Evolutionary conservation across 2,888 invertebrate genomes (phyloP).

Genomic region (Perdita meconis): DNA sequence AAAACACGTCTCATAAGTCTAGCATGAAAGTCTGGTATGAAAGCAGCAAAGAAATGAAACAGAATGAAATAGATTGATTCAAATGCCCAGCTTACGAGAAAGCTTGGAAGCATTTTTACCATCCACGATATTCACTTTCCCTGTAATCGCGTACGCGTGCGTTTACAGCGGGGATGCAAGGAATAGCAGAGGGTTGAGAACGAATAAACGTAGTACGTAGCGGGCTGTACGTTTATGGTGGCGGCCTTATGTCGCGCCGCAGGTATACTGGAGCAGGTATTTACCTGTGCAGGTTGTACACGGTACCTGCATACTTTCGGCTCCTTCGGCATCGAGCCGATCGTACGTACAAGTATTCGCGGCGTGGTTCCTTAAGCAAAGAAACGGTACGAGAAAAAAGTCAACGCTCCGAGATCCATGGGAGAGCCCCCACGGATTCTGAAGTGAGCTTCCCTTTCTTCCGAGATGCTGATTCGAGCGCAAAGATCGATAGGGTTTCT

Average conservation of each 20-base stretch:
- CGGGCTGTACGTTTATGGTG: conserved; percentile 58
- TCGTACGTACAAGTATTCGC: conserved; percentile 58
- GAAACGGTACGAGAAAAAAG: conserved; percentile 36
- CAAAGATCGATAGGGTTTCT: conserved; percentile 31
- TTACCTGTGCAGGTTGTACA: conserved; percentile 67
- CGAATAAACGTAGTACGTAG: conserved; percentile 56
- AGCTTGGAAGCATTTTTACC: neutral
- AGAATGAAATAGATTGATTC: no score
- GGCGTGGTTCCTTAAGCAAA: conserved; percentile 53
- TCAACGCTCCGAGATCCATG: conserved; percentile 30
- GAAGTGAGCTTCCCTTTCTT: conserved; percentile 8
- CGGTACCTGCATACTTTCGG: conserved; percentile 67
- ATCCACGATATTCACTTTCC: neutral
- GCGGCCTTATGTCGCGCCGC: conserved; percentile 61
- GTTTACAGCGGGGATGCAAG: conserved; percentile 8
- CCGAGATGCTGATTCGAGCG: conserved; percentile 29
- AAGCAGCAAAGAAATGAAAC: no score
- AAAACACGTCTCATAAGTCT: no score
- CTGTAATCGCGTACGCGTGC: neutral
- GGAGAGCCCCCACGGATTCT: conserved; percentile 30
- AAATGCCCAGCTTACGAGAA: neutral
- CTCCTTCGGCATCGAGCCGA: conserved; percentile 50
- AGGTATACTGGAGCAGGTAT: conserved; percentile 67
- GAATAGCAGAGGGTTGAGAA: conserved; percentile 27
- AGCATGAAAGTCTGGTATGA: no score